These are phyloP conservation scores for Acanthaster planci DNA, from an alignment of 35 echinoderm and acorn worm genomes.

Conservation along the genomic window DNA sequence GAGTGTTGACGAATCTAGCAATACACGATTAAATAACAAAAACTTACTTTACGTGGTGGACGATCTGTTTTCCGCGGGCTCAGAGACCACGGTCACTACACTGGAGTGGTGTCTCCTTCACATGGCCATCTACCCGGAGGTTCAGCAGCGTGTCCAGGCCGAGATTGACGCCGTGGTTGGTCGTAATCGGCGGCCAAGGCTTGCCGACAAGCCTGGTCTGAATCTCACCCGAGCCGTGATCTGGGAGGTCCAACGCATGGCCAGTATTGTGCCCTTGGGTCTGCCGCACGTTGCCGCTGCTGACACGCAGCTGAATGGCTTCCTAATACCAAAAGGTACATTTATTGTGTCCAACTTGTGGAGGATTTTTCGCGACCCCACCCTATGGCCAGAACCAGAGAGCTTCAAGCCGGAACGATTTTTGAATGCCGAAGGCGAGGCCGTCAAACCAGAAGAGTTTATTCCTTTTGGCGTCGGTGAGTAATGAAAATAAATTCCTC, in stretches of 20 bases:
- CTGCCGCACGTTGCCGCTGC: slow-evolving; percentile 29
- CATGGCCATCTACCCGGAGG: neutral
- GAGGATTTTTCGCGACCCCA: slow-evolving; percentile 28
- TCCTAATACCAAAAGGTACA: slow-evolving; percentile 40
- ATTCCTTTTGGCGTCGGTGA: too few relatives aligned
- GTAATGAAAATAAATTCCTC: too few relatives aligned
- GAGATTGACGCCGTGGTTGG: too few relatives aligned
- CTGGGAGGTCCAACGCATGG: too few relatives aligned
- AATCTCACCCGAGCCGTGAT: too few relatives aligned
- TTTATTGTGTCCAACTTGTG: slow-evolving; percentile 28
- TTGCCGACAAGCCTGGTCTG: slow-evolving; percentile 1
- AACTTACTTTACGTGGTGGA: neutral
- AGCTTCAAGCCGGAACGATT: slow-evolving; percentile 56
- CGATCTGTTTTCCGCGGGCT: neutral
- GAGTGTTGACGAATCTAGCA: neutral
- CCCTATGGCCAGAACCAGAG: slow-evolving; percentile 36
- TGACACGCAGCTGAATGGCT: slow-evolving; percentile 30
- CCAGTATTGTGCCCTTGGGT: slow-evolving; percentile 31
- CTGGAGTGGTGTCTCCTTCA: neutral
- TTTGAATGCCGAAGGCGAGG: slow-evolving; percentile 4
- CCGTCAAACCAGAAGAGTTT: neutral
- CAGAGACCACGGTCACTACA: neutral
- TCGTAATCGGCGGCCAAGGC: neutral
- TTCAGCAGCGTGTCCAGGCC: too few relatives aligned
- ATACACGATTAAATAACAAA: neutral